Evolutionary conservation across 2,797 vertebrate genomes (phyloP).

Genomic region (Semaprochilodus insignis): DNA sequence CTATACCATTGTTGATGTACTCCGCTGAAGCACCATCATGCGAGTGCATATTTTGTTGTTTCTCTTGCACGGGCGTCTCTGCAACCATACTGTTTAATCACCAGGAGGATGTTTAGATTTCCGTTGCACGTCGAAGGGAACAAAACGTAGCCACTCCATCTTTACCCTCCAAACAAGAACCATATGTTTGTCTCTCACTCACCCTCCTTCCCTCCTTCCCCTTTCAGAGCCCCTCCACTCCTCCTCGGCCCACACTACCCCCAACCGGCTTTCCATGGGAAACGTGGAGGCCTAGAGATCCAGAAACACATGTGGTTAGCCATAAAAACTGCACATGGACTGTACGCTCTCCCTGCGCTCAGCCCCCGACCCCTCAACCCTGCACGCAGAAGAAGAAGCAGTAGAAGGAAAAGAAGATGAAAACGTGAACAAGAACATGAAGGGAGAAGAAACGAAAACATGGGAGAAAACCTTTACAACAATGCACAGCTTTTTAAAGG

Average conservation of each 20-base stretch:
- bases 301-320: slow-evolving; percentile 80
- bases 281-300: slow-evolving; percentile 73
- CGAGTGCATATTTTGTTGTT: slow-evolving; percentile 64
- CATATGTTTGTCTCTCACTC: slow-evolving; percentile 67
- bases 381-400: slow-evolving; percentile 57
- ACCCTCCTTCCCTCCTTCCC: slow-evolving; percentile 62
- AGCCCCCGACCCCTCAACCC: slow-evolving; percentile 60
- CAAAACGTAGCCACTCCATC: slow-evolving; percentile 71
- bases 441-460: slow-evolving; percentile 22
- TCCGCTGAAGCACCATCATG: slow-evolving; percentile 58
- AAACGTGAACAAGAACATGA: neutral
- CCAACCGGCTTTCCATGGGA: slow-evolving; percentile 66
- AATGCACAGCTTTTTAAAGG: slow-evolving; percentile 64
- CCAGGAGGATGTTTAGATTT: slow-evolving; percentile 75
- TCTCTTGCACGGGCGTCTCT: slow-evolving; percentile 54
- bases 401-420: neutral
- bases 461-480: slow-evolving; percentile 63
- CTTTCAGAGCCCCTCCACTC: slow-evolving; percentile 62
- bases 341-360: slow-evolving; percentile 43
- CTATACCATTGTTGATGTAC: slow-evolving; percentile 44
- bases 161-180: slow-evolving; percentile 78
- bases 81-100: slow-evolving; percentile 72
- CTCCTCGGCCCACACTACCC: slow-evolving; percentile 54
- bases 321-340: slow-evolving; percentile 78
- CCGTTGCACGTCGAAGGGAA: slow-evolving; percentile 69